These are phyloP conservation scores for Smithornis capensis DNA, from an alignment of 2,113 vertebrate genomes.

Conservation along the genomic window DNA sequence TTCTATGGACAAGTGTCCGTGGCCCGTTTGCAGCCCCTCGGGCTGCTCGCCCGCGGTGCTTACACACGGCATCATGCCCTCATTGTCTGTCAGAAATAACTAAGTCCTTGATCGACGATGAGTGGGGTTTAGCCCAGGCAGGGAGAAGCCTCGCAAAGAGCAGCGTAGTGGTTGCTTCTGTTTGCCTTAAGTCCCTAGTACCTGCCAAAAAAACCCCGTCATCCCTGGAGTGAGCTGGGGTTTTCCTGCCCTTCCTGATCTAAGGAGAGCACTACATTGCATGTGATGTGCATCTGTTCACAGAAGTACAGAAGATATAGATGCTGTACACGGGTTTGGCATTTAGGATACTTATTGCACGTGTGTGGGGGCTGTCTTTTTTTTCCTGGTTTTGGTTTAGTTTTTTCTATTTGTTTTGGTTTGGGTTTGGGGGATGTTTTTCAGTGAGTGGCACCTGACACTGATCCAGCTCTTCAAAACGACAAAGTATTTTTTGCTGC, in stretches of 20 bases:
- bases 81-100: not conserved
- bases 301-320: not conserved
- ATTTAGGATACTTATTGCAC: not conserved
- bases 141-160: not conserved
- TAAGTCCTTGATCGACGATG: not conserved
- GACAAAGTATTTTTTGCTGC: constrained; percentile 17
- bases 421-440: not conserved
- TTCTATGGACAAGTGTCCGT: not conserved
- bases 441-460: not conserved
- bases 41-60: not conserved
- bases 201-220: not conserved
- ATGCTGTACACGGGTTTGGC: not conserved
- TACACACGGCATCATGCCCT: not conserved
- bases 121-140: not conserved
- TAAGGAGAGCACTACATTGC: not conserved
- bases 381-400: too few species aligned
- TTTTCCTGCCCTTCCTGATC: not conserved
- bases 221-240: not conserved
- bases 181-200: not conserved
- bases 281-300: not conserved
- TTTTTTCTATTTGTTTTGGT: too few species aligned
- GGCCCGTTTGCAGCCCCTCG: not conserved
- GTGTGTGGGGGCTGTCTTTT: not conserved
- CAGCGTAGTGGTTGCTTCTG: not conserved
- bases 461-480: not conserved